Base-by-base conservation (phyloP, 2,888 invertebrate genomes). In the Alsophila aescularia region DNA sequence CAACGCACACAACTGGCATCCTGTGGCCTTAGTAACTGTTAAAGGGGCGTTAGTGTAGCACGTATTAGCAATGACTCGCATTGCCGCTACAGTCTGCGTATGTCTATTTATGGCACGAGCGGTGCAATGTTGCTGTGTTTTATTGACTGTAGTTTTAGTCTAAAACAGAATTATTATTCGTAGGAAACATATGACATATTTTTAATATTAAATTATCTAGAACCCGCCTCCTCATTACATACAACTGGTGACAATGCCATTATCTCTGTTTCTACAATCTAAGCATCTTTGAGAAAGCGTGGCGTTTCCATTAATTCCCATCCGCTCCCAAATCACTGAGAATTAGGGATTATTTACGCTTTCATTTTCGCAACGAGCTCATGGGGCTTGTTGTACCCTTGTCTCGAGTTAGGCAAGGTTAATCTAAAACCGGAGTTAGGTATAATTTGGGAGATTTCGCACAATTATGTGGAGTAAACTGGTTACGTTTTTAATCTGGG, bases 251-350 rank as follows among this genome's bases (percentile, higher is more conserved):
- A 40, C 14, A 24, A 40, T 9, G 40, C 2, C 34, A 21, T 44
- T n/a, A 35, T 44, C 24, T 35, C 35, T 15, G 6, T 24, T 40
- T 62, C 67, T 65, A 58, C 58, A 50, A 69, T 47, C 37, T 21
- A 42, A 42, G 15, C 64, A 64, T 71, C 66, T 69, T 40, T 52
- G 61, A 60, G 58, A 65, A 66, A 62, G 51, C 55, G 57, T 58
- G 52, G 67, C 67, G 58, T 72, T 64, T 74, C 75, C 75, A 81
- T 81, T 79, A 76, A 81, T 81, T 79, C 76, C 71, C 75, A 75
- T 78, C 76, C 76, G 75, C 66, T 78, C 39, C 48, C 40, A 49
- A 47, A 47, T 56, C 47, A 56, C 44, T 52, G 43, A 47, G 52
- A 58, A 50, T 58, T 50, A 50, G 27, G 60, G 59, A 62, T 65